Base-by-base conservation (phyloP, 1,140 invertebrate genomes). In the Papilio glaucus region DNA sequence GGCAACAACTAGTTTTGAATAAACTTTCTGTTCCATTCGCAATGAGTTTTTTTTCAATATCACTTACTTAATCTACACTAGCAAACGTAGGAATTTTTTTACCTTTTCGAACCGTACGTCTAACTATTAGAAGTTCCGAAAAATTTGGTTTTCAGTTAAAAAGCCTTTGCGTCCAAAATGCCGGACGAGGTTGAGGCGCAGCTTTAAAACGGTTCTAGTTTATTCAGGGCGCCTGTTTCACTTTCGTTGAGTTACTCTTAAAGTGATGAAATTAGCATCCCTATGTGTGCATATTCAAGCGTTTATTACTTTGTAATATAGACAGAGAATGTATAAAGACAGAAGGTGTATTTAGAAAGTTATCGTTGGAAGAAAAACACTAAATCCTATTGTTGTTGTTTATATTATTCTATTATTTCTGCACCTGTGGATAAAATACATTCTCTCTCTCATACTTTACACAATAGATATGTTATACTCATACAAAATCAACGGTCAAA, bases 101-200 rank as follows among this genome's bases (percentile, higher is more conserved):
- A 9, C 4, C 12, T 18, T 21, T 2, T 12, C 12, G 12, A 29
- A 29, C 13, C 10, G 26, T 21, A 63, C 10, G 13, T 63, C n/a
- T 38, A 18, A 63, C n/a, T 39, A 63, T 63, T 63, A 63, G 18
- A 21, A 63, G 12, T 63, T 6, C 61, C 33, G 1, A 63, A 63
- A 63, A 63, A 63, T 15, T 13, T 63, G 13, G 61, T 38, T 21
- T 18, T n/a, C 4, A 18, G 12, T 63, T 38, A 15, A 15, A 18
- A 63, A 10, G 10, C 7, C 7, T 26, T 10, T 63, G 29, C 26
- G 29, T 63, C 15, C 33, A 63, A 29, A 38, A 38, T 37, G 13
- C 21, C 60, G 60, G n/a, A 63, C n/a, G 61, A 63, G 29, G 61
- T 63, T 29, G 15, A 13, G 15, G 26, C 61, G 33, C 26, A 15